Base-by-base conservation (phyloP, 2,888 invertebrate genomes). In the Andrena marginata region DNA sequence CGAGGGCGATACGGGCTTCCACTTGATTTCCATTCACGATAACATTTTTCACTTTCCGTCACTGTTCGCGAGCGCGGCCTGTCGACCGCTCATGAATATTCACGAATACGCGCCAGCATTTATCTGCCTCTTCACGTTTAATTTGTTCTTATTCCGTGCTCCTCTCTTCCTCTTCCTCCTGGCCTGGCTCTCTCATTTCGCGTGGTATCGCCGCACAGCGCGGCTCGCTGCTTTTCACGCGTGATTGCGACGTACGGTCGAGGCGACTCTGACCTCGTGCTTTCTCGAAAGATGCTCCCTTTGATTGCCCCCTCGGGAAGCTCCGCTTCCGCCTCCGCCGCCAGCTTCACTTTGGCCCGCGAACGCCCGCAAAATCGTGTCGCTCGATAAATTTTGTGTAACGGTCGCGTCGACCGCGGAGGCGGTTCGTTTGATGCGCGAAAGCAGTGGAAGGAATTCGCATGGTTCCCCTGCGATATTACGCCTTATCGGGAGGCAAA, bases 161-260 rank as follows among this genome's bases (percentile, higher is more conserved):
- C 48, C 26, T 33, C 33, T 70, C 70, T 60, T 70, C 60, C 70
- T 70, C 60, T 70, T 70, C 68, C 68, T 56, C 26, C 33, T 26
- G 48, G 23, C 23, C 42, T 26, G 31, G 49, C 29, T 69, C 59
- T 16, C 64, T 69, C 68, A 31, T 73, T 73, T 35, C 68, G 20
- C 23, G 49, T 20, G 56, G 26, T 51, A 78, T 69, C 78, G 74
- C 65, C 35, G 49, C 48, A 31, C 68, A 8, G 10, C 10, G 67
- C 33, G 23, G 49, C 26, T 2, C 26, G 49, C 51, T 42, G 42
- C 65, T 64, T 68, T 75, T 62, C 63, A 64, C 67, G 60, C 72
- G 72, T 85, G 85, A 85, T 85, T 84, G 81, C 85, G 77, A 85
- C 85, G 80, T 85, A 85, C 76, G 84, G 72, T 51, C 80, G 67